These are phyloP conservation scores for Megalurothrips usitatus DNA, from an alignment of 2,888 invertebrate species.

Conservation along the genomic window DNA sequence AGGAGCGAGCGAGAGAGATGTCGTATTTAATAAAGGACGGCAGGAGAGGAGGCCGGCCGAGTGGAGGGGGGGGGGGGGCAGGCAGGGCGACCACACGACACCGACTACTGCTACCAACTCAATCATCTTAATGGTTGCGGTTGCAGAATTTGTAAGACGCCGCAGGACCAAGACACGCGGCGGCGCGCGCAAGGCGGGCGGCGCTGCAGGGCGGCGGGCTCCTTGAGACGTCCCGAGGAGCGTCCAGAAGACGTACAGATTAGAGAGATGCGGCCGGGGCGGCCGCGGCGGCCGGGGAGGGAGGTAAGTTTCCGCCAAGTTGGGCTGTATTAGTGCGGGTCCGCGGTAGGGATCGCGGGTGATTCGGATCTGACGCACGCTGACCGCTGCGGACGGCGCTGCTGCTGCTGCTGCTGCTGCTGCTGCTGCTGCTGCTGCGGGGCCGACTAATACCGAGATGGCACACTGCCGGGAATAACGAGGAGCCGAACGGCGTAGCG, in stretches of 20 bases:
- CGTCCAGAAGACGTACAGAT: background rate
- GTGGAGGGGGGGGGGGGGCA: background rate
- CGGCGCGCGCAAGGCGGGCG: background rate
- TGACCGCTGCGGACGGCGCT: no score
- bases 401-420: no score
- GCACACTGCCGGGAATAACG: no score
- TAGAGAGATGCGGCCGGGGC: background rate
- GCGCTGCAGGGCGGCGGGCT: background rate
- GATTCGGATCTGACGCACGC: no score
- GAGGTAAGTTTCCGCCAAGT: background rate
- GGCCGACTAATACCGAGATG: no score
- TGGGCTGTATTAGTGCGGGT: no score
- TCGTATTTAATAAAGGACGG: constrained; percentile 14
- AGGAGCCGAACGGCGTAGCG: no score
- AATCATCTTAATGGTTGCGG: constrained; percentile 26
- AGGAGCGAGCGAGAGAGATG: background rate
- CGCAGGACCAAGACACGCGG: background rate
- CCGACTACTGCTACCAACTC: constrained; percentile 16
- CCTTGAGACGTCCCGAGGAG: background rate
- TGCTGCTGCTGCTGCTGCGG: no score
- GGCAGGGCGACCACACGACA: constrained; percentile 12
- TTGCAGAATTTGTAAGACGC: constrained; percentile 23
- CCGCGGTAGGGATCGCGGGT: no score
- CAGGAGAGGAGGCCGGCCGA: background rate
- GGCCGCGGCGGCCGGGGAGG: background rate